Evolutionary conservation across 2,113 vertebrate species (phyloP), one percentile per base, ranked within the genome.

Genomic region (Otis tarda): DNA sequence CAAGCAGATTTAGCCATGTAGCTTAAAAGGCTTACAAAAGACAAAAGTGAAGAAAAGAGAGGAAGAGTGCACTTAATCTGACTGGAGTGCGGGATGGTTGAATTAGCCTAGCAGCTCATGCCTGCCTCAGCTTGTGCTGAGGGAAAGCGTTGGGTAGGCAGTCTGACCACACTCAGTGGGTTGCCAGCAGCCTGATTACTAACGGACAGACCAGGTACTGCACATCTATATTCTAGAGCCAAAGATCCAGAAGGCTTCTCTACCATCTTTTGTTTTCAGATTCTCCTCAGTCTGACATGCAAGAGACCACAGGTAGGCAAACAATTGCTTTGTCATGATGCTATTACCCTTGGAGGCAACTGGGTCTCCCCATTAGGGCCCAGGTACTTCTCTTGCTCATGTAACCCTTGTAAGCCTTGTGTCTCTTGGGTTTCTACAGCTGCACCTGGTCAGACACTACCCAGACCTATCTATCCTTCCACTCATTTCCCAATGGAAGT

Each of bases 1-100:
- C 64, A 74, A 90, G 64, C 56, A 87, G 80, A 83, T 43, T 43
- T 43, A 43, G 15, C 21, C 28, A 6, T 17, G n/a, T 41, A 69
- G 30, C n/a, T 61, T 77, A 41, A 74, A 86, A 89, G n/a, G 41
- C 16, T 90, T 80, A 56, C 9, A 31, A 83, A 88, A 96, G 45
- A 92, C 24, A 53, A 83, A 59, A 47, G 86, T 45, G 41, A 89
- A n/a, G 61, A 82, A 60, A 83, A 41, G n/a, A 77, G 53, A 53
- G 68, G 41, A 83, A 65, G 50, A 69, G 21, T 11, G 8, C 1
- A 1, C 30, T 85, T 69, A 5, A 43, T 39, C 59, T 83, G 2
- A 77, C 61, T 90, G 71, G 77, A 80, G 41, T 28, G 10, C 0
- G 8, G 56, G 71, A 21, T 25, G 67, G 63, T 10, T 57, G 52